phyloP scores from a whole-genome alignment of 2,113 vertebrate species.

The Spermophilus dauricus region DNA sequence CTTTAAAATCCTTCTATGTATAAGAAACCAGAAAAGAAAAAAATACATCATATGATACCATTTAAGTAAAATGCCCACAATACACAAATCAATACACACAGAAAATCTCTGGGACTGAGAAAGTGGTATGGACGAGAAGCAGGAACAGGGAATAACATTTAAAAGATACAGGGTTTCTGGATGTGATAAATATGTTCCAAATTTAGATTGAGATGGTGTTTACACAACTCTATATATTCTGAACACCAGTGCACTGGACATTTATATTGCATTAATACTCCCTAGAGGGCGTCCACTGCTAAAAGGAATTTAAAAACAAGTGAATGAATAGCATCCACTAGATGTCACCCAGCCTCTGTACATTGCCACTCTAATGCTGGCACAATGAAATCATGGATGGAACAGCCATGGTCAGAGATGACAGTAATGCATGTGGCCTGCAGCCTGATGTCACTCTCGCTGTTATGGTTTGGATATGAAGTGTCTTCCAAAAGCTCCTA shows the following conservation, averaged over 20 bases:
- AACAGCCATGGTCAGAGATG: neutral
- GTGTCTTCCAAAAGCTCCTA: too few species aligned
- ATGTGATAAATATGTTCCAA: neutral
- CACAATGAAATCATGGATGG: neutral
- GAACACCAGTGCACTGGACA: neutral
- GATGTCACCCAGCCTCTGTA: neutral
- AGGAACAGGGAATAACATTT: neutral
- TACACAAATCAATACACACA: neutral
- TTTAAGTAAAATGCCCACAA: too few species aligned
- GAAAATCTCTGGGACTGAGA: neutral
- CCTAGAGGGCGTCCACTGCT: neutral
- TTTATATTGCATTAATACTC: neutral
- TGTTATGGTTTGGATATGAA: too few species aligned
- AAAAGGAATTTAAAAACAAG: neutral
- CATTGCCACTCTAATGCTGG: neutral
- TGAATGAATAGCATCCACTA: neutral
- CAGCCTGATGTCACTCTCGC: neutral
- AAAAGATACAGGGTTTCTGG: neutral
- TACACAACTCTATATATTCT: neutral
- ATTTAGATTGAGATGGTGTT: neutral
- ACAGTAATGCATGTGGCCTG: neutral
- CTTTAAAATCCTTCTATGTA: too few species aligned
- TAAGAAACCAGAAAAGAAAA: neutral
- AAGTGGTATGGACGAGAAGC: neutral
- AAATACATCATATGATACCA: too few species aligned